Evolutionary conservation across 2,113 vertebrate species (phyloP).

Genomic region (Phrynosoma blainvillii): DNA sequence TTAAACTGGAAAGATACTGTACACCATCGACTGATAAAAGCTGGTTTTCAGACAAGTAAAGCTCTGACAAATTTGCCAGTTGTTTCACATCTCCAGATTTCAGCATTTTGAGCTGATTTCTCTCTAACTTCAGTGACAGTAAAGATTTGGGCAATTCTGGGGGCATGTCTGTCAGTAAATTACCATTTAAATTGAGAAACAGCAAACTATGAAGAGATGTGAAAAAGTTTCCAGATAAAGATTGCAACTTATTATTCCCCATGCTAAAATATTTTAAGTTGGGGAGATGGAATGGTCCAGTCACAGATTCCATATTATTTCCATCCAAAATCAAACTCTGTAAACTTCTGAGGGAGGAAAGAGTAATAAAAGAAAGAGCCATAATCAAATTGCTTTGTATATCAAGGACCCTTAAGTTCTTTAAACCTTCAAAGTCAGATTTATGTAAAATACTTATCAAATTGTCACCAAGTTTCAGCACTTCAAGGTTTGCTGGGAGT

Average conservation of each 20-base stretch:
- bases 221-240: constrained; percentile 74
- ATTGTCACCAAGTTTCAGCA: constrained; percentile 81
- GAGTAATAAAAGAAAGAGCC: constrained; percentile 56
- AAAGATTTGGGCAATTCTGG: constrained; percentile 77
- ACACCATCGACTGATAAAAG: constrained; percentile 78
- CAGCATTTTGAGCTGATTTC: constrained; percentile 78
- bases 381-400: constrained; percentile 81
- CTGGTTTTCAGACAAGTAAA: constrained; percentile 81
- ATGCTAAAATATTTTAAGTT: constrained; percentile 75
- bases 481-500: constrained; percentile 79
- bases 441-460: constrained; percentile 70
- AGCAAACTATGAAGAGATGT: constrained; percentile 70
- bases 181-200: constrained; percentile 80
- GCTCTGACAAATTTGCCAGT: constrained; percentile 76
- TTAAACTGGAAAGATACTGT: constrained; percentile 79
- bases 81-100: constrained; percentile 76
- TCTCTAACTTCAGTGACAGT: constrained; percentile 80
- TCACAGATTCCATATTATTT: constrained; percentile 75
- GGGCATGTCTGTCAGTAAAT: constrained; percentile 77
- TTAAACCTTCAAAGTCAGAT: constrained; percentile 79
- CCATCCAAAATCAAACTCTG: constrained; percentile 77
- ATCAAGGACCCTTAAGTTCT: constrained; percentile 77
- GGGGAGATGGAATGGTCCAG: constrained; percentile 72
- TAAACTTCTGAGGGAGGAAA: constrained; percentile 75
- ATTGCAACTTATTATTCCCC: constrained; percentile 77